phyloP scores from a whole-genome alignment of 2,113 vertebrate genomes.

The Cochlearius cochlearius region DNA sequence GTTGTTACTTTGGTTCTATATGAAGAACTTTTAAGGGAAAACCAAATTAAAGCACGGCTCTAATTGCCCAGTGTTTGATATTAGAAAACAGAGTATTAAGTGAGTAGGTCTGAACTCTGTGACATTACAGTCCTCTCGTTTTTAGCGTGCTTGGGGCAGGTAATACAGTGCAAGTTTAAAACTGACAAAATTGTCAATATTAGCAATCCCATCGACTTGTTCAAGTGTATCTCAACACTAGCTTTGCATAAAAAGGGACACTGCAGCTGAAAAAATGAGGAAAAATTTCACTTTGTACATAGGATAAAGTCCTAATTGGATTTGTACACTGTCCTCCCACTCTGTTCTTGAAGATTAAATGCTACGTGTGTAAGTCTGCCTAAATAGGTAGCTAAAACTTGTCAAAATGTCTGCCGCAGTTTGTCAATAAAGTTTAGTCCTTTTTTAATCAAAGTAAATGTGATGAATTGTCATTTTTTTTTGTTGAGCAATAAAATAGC shows the following conservation, averaged over 20 bases:
- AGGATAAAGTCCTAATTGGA: constrained; percentile 84
- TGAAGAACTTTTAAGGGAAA: constrained; percentile 43
- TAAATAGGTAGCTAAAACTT: constrained; percentile 96
- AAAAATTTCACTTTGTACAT: constrained; percentile 84
- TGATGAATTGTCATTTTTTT: constrained; percentile 90
- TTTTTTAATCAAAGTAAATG: constrained; percentile 91
- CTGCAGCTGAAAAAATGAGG: constrained; percentile 80
- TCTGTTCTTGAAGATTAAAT: constrained; percentile 82
- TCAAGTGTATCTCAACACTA: constrained; percentile 79
- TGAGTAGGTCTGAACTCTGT: constrained; percentile 46
- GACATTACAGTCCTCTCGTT: constrained; percentile 33
- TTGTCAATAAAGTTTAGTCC: constrained; percentile 98
- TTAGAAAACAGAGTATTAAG: constrained; percentile 37
- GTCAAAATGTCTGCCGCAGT: constrained; percentile 93
- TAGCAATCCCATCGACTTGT: constrained; percentile 39
- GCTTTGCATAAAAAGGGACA: constrained; percentile 84
- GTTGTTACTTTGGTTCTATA: constrained; percentile 1
- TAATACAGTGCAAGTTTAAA: constrained; percentile 15
- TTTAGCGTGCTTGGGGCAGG: constrained; percentile 16
- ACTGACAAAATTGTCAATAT: constrained; percentile 7
- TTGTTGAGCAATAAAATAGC: constrained; percentile 79
- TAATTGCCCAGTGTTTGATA: constrained; percentile 52
- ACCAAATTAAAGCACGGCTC: constrained; percentile 24
- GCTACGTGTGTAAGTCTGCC: constrained; percentile 91
- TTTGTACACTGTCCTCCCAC: constrained; percentile 84